Evolutionary conservation across 2,797 vertebrate species (phyloP).

Genomic region (Scolopax bukidnonensis): DNA sequence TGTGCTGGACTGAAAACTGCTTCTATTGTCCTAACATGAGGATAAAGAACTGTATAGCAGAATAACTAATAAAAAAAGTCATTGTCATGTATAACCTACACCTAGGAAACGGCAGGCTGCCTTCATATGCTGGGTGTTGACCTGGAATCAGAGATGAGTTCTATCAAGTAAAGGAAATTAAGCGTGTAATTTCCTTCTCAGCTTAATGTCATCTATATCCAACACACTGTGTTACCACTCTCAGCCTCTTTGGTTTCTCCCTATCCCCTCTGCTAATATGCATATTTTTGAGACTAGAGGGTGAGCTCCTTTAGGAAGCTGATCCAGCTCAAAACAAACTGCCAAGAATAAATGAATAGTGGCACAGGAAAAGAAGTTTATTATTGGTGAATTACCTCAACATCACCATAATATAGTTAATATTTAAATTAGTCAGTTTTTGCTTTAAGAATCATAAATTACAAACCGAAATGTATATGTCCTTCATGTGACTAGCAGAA

Average conservation of each 20-base stretch:
- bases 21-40: not conserved
- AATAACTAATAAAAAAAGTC: not conserved
- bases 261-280: not conserved
- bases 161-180: slow-evolving; percentile 30
- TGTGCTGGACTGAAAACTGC: not conserved
- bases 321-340: not conserved
- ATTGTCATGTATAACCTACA: not conserved
- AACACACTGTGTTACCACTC: not conserved
- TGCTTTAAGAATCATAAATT: not conserved
- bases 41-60: not conserved
- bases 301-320: not conserved
- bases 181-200: not conserved
- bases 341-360: not conserved
- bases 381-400: not conserved
- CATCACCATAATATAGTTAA: not conserved
- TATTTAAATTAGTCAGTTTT: not conserved
- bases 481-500: not conserved
- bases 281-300: not conserved
- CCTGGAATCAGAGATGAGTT: not conserved
- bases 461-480: not conserved
- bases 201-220: not conserved
- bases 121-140: not conserved
- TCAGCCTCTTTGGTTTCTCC: not conserved
- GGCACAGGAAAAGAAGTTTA: not conserved
- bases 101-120: not conserved